Conservation (phyloP, 2,888 invertebrate species). For the Cristatella mucedo region DNA sequence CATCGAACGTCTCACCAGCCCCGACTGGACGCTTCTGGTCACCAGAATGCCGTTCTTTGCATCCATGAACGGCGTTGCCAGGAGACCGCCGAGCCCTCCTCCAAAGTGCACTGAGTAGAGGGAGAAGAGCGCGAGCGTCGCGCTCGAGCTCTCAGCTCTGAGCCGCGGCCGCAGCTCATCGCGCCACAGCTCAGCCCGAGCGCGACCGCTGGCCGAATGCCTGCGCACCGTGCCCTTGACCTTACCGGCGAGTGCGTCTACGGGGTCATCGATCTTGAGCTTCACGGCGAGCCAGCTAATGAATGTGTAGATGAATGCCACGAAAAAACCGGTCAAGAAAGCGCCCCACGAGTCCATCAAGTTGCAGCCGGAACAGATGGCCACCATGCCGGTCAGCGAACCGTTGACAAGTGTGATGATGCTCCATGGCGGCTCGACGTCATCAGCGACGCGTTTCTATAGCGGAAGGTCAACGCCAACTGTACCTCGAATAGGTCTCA, state of each 20-base stretch:
- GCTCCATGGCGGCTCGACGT: constrained; percentile 24
- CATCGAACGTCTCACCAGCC: too few relatives aligned
- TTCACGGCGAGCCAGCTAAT: constrained; percentile 16
- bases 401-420: constrained; percentile 39
- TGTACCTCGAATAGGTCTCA: not conserved
- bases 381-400: constrained; percentile 37
- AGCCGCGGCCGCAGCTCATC: too few relatives aligned
- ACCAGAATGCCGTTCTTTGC: constrained; percentile 7
- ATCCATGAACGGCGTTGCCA: constrained; percentile 28
- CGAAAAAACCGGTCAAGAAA: constrained; percentile 33
- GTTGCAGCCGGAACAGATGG: constrained; percentile 38
- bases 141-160: too few relatives aligned
- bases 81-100: constrained; percentile 39
- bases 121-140: too few relatives aligned
- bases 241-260: constrained; percentile 37
- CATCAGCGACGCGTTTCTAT: not conserved
- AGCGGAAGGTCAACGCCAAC: not conserved
- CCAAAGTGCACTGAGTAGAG: constrained; percentile 41
- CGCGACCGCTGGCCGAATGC: too few relatives aligned
- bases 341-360: constrained; percentile 33
- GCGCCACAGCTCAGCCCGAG: too few relatives aligned
- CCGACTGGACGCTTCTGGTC: too few relatives aligned
- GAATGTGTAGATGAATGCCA: constrained; percentile 30
- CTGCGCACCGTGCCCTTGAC: not conserved
- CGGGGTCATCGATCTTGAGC: constrained; percentile 38